Conservation (phyloP, 2,888 invertebrate genomes). For the Dicranocentrus wangi region DNA sequence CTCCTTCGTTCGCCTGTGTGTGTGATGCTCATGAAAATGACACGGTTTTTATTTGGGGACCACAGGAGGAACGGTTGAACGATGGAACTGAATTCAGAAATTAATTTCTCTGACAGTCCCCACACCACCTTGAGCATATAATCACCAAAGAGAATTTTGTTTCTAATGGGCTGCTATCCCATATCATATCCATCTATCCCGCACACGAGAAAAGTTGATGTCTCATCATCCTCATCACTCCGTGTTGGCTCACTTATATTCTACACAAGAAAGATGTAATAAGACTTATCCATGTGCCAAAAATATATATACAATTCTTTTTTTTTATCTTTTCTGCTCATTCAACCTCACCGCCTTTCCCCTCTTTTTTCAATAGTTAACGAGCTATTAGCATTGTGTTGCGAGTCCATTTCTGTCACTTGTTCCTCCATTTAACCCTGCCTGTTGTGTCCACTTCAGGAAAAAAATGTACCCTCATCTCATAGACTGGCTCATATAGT, state of each 20-base stretch:
- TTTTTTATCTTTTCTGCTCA: too few relatives aligned
- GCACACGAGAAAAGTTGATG: slow-evolving; percentile 21
- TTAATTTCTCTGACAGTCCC: slow-evolving; percentile 57
- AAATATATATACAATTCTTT: not conserved
- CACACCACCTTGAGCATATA: slow-evolving; percentile 37
- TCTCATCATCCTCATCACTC: slow-evolving; percentile 29
- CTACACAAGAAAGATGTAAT: too few relatives aligned
- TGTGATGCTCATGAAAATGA: slow-evolving; percentile 40
- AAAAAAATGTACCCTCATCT: not conserved
- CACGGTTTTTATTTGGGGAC: slow-evolving; percentile 49
- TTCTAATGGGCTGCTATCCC: not conserved
- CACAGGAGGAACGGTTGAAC: slow-evolving; percentile 41
- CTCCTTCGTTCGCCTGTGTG: too few relatives aligned
- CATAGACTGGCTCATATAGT: too few relatives aligned
- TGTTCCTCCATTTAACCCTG: slow-evolving; percentile 46
- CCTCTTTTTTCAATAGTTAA: slow-evolving; percentile 40
- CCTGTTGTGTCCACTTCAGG: not conserved
- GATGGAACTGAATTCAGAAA: slow-evolving; percentile 57
- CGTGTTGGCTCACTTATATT: too few relatives aligned
- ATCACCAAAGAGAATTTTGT: slow-evolving; percentile 5
- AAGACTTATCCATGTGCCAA: slow-evolving; percentile 48
- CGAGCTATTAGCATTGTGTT: slow-evolving; percentile 59
- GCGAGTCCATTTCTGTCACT: slow-evolving; percentile 57
- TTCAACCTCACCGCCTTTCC: not conserved
- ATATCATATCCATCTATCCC: not conserved